phyloP scores from a whole-genome alignment of 2,888 invertebrate genomes.

The Phengaris arion region DNA sequence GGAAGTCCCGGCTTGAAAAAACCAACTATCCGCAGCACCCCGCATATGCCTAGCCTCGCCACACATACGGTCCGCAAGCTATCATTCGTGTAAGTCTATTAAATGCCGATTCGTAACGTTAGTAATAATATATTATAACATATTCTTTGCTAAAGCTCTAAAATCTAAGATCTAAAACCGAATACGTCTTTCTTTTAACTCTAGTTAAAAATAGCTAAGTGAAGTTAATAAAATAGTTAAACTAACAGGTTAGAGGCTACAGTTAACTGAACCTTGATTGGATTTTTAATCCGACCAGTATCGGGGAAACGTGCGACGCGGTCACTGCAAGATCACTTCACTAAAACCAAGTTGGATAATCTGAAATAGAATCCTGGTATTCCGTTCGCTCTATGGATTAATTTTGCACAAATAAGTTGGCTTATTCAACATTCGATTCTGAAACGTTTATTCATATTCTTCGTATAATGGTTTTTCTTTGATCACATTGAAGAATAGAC shows the following conservation, averaged over 20 bases:
- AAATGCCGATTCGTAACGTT: too few relatives aligned
- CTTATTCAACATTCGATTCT: not conserved
- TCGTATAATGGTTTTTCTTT: too few relatives aligned
- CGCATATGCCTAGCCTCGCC: too few relatives aligned
- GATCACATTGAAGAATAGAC: too few relatives aligned
- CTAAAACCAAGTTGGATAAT: conserved; percentile 34
- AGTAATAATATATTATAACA: too few relatives aligned
- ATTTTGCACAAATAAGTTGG: not conserved
- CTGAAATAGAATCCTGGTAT: conserved; percentile 5
- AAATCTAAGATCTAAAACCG: not conserved
- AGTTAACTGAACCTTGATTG: conserved; percentile 30
- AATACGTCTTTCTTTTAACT: not conserved
- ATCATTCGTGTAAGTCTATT: too few relatives aligned
- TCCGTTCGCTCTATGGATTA: not conserved
- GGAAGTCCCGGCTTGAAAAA: too few relatives aligned
- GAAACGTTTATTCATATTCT: too few relatives aligned
- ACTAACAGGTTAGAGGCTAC: conserved; percentile 10
- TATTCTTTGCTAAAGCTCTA: too few relatives aligned
- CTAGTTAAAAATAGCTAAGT: not conserved
- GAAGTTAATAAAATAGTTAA: conserved; percentile 5
- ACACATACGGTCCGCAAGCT: too few relatives aligned
- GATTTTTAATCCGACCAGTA: conserved; percentile 30
- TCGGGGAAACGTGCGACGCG: conserved; percentile 27
- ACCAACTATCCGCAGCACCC: too few relatives aligned
- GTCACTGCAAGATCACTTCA: conserved; percentile 37